These are phyloP conservation scores for Arrhopalites spinosus DNA, from an alignment of 2,888 invertebrate species.

Conservation along the genomic window DNA sequence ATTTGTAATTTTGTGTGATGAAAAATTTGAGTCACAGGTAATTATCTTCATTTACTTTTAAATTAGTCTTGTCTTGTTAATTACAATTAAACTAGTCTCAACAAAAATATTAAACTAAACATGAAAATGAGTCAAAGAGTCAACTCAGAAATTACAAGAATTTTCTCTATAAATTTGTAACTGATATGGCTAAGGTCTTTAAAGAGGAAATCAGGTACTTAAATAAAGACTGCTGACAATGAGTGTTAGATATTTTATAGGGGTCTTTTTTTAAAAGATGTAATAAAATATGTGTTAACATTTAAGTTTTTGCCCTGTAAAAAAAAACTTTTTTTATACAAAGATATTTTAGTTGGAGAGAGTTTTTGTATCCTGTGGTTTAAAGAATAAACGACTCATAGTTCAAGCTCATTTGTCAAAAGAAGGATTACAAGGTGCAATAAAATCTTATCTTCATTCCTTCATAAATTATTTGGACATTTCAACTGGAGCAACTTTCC, in stretches of 20 bases:
- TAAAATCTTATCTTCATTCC: slow-evolving; percentile 36
- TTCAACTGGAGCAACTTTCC: slow-evolving; percentile 22
- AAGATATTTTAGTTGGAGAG: background rate
- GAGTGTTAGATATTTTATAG: background rate
- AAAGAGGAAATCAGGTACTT: too few relatives aligned
- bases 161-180: too few relatives aligned
- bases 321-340: background rate
- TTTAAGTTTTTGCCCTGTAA: background rate
- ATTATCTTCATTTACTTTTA: too few relatives aligned
- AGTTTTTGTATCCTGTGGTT: background rate
- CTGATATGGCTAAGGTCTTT: too few relatives aligned
- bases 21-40: too few relatives aligned
- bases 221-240: background rate
- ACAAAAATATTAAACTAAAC: too few relatives aligned
- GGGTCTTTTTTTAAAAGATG: too few relatives aligned
- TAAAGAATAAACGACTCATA: slow-evolving; percentile 11
- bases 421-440: slow-evolving; percentile 30
- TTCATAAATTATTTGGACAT: slow-evolving; percentile 33
- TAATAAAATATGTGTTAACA: background rate
- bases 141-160: too few relatives aligned
- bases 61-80: too few relatives aligned
- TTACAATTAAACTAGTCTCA: too few relatives aligned
- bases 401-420: slow-evolving; percentile 36
- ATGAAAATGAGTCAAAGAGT: too few relatives aligned
- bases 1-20: too few relatives aligned